These are phyloP conservation scores for Sander lucioperca DNA, from an alignment of 2,113 vertebrate genomes.

Conservation along the genomic window DNA sequence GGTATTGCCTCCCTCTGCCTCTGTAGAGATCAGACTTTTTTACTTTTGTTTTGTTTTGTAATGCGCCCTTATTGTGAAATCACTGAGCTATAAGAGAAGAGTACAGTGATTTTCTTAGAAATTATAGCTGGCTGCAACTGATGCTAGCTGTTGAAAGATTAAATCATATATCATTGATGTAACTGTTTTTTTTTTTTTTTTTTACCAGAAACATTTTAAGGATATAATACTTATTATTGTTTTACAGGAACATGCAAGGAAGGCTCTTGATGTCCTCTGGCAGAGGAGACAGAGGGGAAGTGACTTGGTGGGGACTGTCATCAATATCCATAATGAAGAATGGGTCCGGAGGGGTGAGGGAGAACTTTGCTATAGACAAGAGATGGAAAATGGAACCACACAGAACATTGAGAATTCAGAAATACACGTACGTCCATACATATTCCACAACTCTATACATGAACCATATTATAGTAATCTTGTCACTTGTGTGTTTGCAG, in stretches of 20 bases:
- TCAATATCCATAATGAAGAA: slow-evolving; percentile 98
- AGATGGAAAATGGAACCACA: background rate
- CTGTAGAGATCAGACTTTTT: background rate
- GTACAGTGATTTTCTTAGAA: background rate
- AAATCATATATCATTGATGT: background rate
- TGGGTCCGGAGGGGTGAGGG: slow-evolving; percentile 88
- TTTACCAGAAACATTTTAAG: slow-evolving; percentile 3
- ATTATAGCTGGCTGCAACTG: background rate
- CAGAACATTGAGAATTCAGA: background rate
- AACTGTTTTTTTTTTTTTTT: background rate
- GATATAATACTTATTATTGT: background rate
- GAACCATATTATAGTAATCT: background rate
- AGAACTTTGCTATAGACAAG: background rate
- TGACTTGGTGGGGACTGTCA: slow-evolving; percentile 97
- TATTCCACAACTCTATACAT: background rate
- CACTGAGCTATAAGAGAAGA: background rate
- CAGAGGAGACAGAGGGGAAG: slow-evolving; percentile 96
- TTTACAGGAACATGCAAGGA: slow-evolving; percentile 92
- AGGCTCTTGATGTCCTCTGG: slow-evolving; percentile 98
- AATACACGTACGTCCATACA: background rate
- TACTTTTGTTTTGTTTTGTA: background rate
- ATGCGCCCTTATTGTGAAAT: background rate
- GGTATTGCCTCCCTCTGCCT: slow-evolving; percentile 78
- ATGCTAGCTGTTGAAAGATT: background rate
- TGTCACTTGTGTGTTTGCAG: slow-evolving; percentile 76